Evolutionary conservation across 1,140 invertebrate species (phyloP).

Genomic region (Zaprionus taronus): DNA sequence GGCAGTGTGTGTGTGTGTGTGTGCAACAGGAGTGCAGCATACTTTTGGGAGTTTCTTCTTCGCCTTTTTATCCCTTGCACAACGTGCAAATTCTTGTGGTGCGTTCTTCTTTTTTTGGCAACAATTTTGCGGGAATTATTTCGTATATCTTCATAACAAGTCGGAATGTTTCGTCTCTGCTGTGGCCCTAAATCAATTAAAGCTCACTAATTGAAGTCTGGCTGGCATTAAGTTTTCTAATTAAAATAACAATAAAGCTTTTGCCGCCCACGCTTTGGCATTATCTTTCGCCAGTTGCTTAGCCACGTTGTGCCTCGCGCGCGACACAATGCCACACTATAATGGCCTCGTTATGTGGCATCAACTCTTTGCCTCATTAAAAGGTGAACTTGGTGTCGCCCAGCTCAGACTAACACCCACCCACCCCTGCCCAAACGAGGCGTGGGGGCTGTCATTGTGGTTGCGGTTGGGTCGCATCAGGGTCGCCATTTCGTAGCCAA

Average conservation of each 20-base stretch:
- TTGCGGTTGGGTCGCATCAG: constrained; percentile 32
- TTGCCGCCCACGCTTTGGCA: constrained; percentile 13
- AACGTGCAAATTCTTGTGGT: constrained; percentile 48
- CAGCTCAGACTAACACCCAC: background rate
- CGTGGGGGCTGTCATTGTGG: constrained; percentile 32
- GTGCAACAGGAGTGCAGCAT: constrained; percentile 39
- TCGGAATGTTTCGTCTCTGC: background rate
- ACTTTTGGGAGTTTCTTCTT: constrained; percentile 39
- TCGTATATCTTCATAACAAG: constrained; percentile 4
- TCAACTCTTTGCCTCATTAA: constrained; percentile 58
- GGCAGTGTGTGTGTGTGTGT: constrained; percentile 5
- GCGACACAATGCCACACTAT: constrained; percentile 41
- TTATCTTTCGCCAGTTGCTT: constrained; percentile 41
- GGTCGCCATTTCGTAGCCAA: constrained; percentile 9
- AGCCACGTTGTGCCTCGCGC: background rate
- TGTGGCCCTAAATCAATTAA: constrained; percentile 38
- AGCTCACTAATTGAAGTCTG: constrained; percentile 22
- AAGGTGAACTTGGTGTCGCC: constrained; percentile 47
- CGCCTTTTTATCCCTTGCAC: background rate
- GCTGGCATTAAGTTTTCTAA: constrained; percentile 52
- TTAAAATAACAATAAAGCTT: constrained; percentile 58
- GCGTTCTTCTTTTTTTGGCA: constrained; percentile 6
- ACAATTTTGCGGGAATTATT: constrained; percentile 7
- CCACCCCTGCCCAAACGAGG: background rate
- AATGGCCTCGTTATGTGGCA: constrained; percentile 55